Evolutionary conservation across 2,113 vertebrate species (phyloP).

Genomic region (Smithornis capensis): DNA sequence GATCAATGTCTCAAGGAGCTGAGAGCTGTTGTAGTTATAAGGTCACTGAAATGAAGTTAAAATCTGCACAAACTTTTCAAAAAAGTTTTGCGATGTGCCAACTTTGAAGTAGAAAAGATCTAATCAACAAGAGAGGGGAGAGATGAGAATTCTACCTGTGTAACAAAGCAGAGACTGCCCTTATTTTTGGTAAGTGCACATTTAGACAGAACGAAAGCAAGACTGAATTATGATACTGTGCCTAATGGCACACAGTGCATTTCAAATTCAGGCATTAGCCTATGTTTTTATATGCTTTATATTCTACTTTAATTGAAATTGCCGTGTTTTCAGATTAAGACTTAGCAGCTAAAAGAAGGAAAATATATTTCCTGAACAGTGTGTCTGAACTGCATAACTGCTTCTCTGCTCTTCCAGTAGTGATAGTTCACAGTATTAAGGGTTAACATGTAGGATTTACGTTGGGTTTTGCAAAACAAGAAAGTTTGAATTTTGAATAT

Average conservation of each 20-base stretch:
- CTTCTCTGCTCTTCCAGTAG: not conserved
- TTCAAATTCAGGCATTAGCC: conserved; percentile 3
- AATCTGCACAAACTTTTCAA: not conserved
- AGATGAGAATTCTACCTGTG: not conserved
- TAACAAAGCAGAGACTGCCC: not conserved
- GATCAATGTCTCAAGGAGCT: not conserved
- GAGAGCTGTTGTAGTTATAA: not conserved
- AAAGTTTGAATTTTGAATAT: not conserved
- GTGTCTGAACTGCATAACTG: not conserved
- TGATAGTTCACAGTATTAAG: not conserved
- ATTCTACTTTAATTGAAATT: conserved; percentile 21
- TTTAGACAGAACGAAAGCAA: not conserved
- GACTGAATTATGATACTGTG: not conserved
- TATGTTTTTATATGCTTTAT: not conserved
- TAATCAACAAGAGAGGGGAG: not conserved
- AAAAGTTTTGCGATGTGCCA: not conserved
- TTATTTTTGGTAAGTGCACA: not conserved
- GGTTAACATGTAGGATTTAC: not conserved
- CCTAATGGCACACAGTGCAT: not conserved
- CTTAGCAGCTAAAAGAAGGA: not conserved
- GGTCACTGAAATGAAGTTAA: not conserved
- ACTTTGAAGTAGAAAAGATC: not conserved
- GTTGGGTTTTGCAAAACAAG: not conserved
- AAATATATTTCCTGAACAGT: not conserved
- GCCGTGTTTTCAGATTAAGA: not conserved